Evolutionary conservation across 2,113 vertebrate genomes (phyloP).

Genomic region (Malurus melanocephalus): DNA sequence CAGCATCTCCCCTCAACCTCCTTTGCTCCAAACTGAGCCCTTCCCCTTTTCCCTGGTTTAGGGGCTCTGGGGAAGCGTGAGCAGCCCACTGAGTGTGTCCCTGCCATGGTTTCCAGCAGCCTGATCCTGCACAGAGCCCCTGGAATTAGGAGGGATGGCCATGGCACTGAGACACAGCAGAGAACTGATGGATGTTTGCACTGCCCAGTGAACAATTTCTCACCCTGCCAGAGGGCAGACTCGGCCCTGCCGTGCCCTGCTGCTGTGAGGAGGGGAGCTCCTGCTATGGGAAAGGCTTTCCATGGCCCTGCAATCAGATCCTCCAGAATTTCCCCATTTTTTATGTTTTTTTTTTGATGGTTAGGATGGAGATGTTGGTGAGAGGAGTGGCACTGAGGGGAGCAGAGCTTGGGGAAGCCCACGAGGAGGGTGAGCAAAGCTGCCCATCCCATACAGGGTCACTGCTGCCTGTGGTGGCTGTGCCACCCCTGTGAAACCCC

Average conservation of each 20-base stretch:
- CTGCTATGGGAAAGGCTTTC: neutral
- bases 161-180: neutral
- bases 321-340: neutral
- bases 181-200: neutral
- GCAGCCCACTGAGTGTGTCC: neutral
- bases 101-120: neutral
- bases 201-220: neutral
- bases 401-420: neutral
- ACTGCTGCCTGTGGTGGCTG: neutral
- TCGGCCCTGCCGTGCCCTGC: neutral
- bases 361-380: neutral
- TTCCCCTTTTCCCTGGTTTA: neutral
- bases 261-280: neutral
- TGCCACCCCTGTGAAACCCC: neutral
- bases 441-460: accelerated
- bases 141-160: neutral
- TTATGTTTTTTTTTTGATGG: neutral
- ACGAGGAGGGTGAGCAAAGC: neutral
- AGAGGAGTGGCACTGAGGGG: neutral
- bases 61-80: neutral
- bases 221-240: neutral
- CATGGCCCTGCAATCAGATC: accelerated
- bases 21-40: neutral
- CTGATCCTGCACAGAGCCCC: neutral
- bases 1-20: neutral